Base-by-base conservation (phyloP, 2,797 vertebrate species). In the Poecilia picta region DNA sequence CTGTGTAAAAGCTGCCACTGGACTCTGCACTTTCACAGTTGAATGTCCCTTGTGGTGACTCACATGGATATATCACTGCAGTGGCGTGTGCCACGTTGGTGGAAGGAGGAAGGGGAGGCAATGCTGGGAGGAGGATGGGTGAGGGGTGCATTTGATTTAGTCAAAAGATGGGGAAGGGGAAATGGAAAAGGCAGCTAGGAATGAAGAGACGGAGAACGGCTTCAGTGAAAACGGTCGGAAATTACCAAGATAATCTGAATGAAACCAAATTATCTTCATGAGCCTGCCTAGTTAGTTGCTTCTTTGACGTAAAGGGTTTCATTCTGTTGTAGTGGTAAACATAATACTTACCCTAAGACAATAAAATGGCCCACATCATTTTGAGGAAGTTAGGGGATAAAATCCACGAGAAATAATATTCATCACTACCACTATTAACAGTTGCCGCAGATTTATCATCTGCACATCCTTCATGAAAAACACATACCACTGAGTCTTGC, bases 21-120 rank as follows among this genome's bases (percentile, higher is more conserved):
- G 86, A 75, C 80, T 87, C 73, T 83, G 85, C 80, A 85, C 80
- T 85, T 89, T 87, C 81, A 85, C 85, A 91, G 89, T 91, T 91
- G 86, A 88, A 79, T 84, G 92, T 91, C 83, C 85, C 87, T 90
- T 86, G 90, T 85, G 89, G 92, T 95, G 94, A 95, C 89, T 94
- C 95, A 95, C 94, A 90, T 91, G 82, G 79, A 89, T 81, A 83
- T 94, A 87, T 90, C 91, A 87, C 92, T 91, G 87, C 91, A 91
- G 89, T 83, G 81, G 86, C 85, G 87, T 93, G 89, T 91, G 90
- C 90, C 91, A 90, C 77, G 86, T 92, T 89, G 59, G 81, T 47
- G 55, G 62, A 45, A 3, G 10, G 64, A 53, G 80, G 41, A 47
- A 33, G 45, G 64, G 64, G 46, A 53, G 78, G 72, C 41, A 83